Evolutionary conservation across 35 echinoderm and acorn worm species (phyloP).

Genomic region (Nesometra sesokonis): DNA sequence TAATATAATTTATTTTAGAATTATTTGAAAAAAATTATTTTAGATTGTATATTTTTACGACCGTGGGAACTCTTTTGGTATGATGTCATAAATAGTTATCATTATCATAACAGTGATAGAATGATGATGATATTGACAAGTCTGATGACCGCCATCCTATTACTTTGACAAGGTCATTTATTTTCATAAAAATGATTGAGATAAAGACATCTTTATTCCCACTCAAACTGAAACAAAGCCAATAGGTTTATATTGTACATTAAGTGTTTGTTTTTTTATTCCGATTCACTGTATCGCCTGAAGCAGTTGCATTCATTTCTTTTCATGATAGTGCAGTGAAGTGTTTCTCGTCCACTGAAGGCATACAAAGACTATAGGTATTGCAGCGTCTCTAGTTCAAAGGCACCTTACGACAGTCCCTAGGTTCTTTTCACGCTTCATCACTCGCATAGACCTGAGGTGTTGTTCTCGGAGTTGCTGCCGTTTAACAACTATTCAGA

Average conservation of each 20-base stretch:
- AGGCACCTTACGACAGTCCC: background rate
- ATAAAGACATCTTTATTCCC: background rate
- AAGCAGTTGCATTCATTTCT: background rate
- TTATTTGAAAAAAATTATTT: no score
- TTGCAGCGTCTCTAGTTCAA: background rate
- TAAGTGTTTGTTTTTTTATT: background rate
- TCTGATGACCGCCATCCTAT: background rate
- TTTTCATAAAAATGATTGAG: background rate
- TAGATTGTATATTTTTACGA: no score
- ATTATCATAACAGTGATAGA: no score
- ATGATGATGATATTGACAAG: background rate
- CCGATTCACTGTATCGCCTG: background rate
- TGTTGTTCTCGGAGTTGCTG: background rate
- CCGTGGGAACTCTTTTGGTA: no score
- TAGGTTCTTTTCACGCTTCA: background rate
- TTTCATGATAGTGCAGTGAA: background rate
- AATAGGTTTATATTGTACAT: background rate
- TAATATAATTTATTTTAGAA: no score
- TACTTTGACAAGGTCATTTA: background rate
- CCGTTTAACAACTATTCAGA: background rate
- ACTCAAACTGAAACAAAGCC: background rate
- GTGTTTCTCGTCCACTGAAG: background rate
- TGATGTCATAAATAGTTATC: no score
- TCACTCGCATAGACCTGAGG: background rate
- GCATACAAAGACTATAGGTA: background rate